These are phyloP conservation scores for Dioctria rufipes DNA, from an alignment of 2,888 invertebrate species.

Conservation along the genomic window DNA sequence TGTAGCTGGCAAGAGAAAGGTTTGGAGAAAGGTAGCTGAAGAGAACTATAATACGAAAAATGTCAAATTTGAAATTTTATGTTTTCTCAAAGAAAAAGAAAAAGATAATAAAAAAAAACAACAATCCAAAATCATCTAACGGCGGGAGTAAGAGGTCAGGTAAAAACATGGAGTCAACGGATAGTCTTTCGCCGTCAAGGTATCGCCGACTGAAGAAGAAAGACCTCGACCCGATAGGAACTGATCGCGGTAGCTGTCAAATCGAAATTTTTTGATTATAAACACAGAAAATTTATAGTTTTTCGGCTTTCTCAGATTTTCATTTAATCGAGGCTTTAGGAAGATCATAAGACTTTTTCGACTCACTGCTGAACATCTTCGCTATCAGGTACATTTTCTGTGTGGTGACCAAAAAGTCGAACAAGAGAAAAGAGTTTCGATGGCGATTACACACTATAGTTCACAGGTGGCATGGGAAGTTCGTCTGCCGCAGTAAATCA, in stretches of 20 bases:
- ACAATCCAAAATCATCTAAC: neutral
- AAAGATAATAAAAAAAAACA: neutral
- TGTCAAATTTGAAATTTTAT: slow-evolving; percentile 50
- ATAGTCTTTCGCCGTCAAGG: slow-evolving; percentile 22
- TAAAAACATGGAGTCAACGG: slow-evolving; percentile 18
- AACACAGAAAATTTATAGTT: slow-evolving; percentile 59
- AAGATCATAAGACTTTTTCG: neutral
- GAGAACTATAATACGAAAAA: slow-evolving; percentile 47
- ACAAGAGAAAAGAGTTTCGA: slow-evolving; percentile 28
- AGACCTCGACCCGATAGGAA: slow-evolving; percentile 47
- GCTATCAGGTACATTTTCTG: slow-evolving; percentile 33
- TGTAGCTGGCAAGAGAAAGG: neutral
- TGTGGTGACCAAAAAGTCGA: neutral
- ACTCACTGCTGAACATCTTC: slow-evolving; percentile 9
- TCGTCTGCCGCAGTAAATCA: slow-evolving; percentile 52
- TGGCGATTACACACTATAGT: slow-evolving; percentile 17
- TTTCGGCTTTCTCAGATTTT: slow-evolving; percentile 58
- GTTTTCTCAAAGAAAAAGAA: slow-evolving; percentile 25
- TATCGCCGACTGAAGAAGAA: slow-evolving; percentile 37
- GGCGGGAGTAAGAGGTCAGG: slow-evolving; percentile 43
- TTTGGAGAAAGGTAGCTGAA: slow-evolving; percentile 44
- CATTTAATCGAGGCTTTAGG: slow-evolving; percentile 50
- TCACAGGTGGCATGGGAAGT: slow-evolving; percentile 51
- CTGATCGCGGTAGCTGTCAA: slow-evolving; percentile 59
- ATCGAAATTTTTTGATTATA: slow-evolving; percentile 60